phyloP scores from a whole-genome alignment of 2,113 vertebrate genomes.

The Oceanites oceanicus region DNA sequence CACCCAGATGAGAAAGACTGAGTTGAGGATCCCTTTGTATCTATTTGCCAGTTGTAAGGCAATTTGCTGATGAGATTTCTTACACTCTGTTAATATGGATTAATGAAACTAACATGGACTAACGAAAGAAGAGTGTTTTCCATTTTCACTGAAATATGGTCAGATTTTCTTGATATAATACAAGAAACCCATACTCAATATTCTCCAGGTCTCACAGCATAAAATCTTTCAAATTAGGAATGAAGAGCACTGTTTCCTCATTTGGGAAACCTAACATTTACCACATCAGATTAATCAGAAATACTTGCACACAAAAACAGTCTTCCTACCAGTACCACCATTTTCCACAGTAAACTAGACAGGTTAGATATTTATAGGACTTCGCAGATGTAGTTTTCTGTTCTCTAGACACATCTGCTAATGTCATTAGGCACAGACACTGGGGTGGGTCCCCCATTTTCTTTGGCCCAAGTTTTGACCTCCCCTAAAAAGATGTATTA shows the following conservation, averaged over 20 bases:
- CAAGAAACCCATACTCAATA: background rate
- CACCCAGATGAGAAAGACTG: background rate
- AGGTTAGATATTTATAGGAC: background rate
- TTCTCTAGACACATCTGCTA: slow-evolving; percentile 10
- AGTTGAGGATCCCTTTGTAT: background rate
- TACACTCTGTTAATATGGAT: background rate
- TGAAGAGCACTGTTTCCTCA: background rate
- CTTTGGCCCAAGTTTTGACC: slow-evolving; percentile 40
- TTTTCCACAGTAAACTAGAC: background rate
- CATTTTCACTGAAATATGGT: background rate
- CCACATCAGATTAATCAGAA: background rate
- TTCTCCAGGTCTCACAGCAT: background rate
- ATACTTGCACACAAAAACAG: background rate
- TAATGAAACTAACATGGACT: background rate
- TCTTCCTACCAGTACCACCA: background rate
- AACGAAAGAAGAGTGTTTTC: background rate
- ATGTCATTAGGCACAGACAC: slow-evolving; percentile 14
- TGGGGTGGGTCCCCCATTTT: slow-evolving; percentile 34
- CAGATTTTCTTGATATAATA: background rate
- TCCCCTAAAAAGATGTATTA: slow-evolving; percentile 10
- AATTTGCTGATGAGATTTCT: background rate
- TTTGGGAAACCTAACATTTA: background rate
- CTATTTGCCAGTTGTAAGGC: background rate
- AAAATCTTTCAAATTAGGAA: background rate
- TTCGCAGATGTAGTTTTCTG: background rate